Evolutionary conservation across 2,113 vertebrate genomes (phyloP), one percentile per base, ranked within the genome.

Genomic region (Chlamydotis undulata): DNA sequence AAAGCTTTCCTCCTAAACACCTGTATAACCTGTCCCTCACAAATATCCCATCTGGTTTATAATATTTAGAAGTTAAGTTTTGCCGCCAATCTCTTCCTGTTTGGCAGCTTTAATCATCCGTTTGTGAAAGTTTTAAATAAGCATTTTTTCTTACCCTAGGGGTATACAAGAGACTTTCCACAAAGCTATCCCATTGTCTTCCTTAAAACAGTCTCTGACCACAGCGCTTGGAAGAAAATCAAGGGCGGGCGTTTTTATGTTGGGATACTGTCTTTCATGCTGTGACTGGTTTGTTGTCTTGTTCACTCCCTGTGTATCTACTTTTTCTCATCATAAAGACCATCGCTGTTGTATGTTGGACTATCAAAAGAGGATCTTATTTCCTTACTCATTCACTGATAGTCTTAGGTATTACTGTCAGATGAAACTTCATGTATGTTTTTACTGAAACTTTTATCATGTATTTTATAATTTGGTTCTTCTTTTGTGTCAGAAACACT

Each of bases 121-220:
- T 82, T 95, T 83, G 10, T 68, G 89, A 78, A 89, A 74, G 70
- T 47, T 89, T 93, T 56, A 87, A 78, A 89, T 68, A 69, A 89
- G 65, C 63, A n/a, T 78, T 92, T 94, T 89, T 71, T 76, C 61
- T 65, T 87, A 74, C 37, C 93, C 74, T 0, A 0, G 13, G 59
- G 53, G 12, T 76, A 65, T 31, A 79, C 41, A 82, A 79, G 75
- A 84, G 61, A 57, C 65, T 95, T 95, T 82, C 83, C 77, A 75
- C 43, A 89, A 76, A 90, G 67, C 41, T 61, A 87, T 71, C 67
- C 53, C 49, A 10, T 69, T 89, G 86, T 94, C 49, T 89, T 87
- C 39, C 74, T 87, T 85, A 53, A 87, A 87, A 71, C 26, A 82
- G 39, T 10, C 53, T 57, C 78, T 93, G 89, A 82, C 65, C 81